Conservation (phyloP, 2,113 vertebrate species). For the Peromyscus polionotus region DNA sequence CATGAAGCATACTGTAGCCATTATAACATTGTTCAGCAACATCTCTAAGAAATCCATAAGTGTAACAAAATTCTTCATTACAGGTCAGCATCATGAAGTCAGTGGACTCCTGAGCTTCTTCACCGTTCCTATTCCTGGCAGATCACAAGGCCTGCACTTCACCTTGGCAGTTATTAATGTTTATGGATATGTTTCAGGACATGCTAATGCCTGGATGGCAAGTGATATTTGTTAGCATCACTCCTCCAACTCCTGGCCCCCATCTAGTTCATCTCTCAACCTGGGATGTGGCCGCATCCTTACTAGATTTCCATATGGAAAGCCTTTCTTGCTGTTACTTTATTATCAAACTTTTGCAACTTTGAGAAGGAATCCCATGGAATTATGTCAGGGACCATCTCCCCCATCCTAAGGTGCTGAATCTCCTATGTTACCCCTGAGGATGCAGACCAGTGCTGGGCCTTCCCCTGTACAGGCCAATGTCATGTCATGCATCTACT, state of each 20-base stretch:
- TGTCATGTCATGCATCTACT: fast-evolving
- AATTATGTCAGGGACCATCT: background rate
- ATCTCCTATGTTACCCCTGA: background rate
- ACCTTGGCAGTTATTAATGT: background rate
- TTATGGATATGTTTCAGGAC: background rate
- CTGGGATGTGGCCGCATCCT: too few relatives aligned
- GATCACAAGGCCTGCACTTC: background rate
- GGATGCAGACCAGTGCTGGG: background rate
- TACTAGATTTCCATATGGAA: background rate
- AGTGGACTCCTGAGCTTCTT: background rate
- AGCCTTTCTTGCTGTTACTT: background rate
- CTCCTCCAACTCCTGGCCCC: background rate
- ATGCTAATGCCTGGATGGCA: background rate
- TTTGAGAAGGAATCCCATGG: background rate
- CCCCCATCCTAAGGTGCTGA: background rate
- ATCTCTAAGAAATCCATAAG: background rate
- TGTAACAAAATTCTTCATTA: background rate
- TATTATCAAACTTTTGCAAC: constrained; percentile 1
- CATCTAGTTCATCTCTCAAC: background rate
- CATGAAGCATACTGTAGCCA: background rate
- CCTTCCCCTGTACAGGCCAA: background rate
- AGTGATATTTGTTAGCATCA: background rate
- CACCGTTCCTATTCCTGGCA: background rate
- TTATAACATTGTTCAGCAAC: background rate
- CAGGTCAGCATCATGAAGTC: background rate